Conservation (phyloP, 2,797 vertebrate genomes). For the Podarcis lilfordi region DNA sequence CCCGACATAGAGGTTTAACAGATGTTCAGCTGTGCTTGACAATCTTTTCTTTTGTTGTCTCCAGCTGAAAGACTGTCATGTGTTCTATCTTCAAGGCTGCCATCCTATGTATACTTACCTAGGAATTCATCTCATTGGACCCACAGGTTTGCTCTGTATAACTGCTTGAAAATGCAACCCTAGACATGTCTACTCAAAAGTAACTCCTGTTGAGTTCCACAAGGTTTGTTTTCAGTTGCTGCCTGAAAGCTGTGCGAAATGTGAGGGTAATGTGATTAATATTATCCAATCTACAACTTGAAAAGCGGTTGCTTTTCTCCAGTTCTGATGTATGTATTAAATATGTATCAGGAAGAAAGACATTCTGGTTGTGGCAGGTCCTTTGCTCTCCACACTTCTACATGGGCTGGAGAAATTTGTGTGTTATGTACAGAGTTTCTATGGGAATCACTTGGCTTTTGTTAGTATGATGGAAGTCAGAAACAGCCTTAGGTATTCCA, state of each 20-base stretch:
- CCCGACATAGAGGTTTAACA: background rate
- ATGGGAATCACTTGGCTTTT: slow-evolving; percentile 16
- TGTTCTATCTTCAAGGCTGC: background rate
- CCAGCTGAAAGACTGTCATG: background rate
- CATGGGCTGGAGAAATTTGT: slow-evolving; percentile 7
- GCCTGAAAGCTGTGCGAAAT: background rate
- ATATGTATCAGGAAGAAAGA: background rate
- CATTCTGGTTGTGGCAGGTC: background rate
- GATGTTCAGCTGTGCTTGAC: background rate
- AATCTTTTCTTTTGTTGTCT: no score
- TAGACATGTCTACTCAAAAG: no score
- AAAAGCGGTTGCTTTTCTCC: background rate
- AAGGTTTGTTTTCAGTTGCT: background rate
- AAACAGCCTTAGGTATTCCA: background rate
- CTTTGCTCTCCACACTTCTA: background rate
- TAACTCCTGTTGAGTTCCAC: no score
- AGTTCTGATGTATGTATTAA: background rate
- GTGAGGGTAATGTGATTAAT: background rate
- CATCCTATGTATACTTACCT: background rate
- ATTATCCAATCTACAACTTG: background rate
- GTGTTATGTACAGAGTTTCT: slow-evolving; percentile 4
- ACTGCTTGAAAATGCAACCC: no score
- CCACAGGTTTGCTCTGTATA: background rate
- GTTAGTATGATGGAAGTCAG: background rate
- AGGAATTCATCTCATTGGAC: background rate